Base-by-base conservation (phyloP, 2,888 invertebrate species). In the Microdon myrmicae region DNA sequence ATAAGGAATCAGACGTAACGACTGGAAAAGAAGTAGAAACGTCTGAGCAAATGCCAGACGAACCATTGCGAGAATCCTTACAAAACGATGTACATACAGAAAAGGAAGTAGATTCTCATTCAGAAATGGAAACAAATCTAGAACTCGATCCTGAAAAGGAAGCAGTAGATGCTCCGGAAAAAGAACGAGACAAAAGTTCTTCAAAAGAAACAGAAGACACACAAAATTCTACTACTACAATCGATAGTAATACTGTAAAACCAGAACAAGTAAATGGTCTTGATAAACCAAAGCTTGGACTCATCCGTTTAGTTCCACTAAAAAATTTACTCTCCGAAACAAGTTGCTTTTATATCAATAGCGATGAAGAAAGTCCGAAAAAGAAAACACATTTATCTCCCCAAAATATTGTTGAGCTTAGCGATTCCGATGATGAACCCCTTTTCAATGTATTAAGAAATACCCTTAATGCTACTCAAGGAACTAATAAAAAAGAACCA, bases 301-400 rank as follows among this genome's bases (percentile, higher is more conserved):
- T 14, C 8, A 64, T 64, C 12, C 56, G 61, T n/a, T 25, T 64
- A 1, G 61, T 64, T 9, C 61, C 61, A 3, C 13, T 64, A 9
- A 34, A 51, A 41, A 58, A 41, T 4, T 34, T 64, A 29, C 56
- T 64, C 7, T 58, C 61, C 20, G 26, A 20, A 6, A 20, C 49
- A 17, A 28, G n/a, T n/a, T n/a, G n/a, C n/a, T n/a, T n/a, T n/a
- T n/a, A n/a, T n/a, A n/a, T n/a, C n/a, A n/a, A n/a, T n/a, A n/a
- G n/a, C n/a, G n/a, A n/a, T n/a, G n/a, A n/a, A n/a, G n/a, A n/a
- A n/a, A n/a, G n/a, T n/a, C n/a, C n/a, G n/a, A n/a, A n/a, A n/a
- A n/a, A n/a, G n/a, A n/a, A 26, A 47, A 10, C n/a, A 7, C 20
- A 12, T n/a, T n/a, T n/a, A n/a, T n/a, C n/a, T n/a, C n/a, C n/a